A percentile compares a stretch with the other conserved stretches of the same genome.
Conservation (phyloP, 2,888 invertebrate species). For the Crocallis elinguaria region DNA sequence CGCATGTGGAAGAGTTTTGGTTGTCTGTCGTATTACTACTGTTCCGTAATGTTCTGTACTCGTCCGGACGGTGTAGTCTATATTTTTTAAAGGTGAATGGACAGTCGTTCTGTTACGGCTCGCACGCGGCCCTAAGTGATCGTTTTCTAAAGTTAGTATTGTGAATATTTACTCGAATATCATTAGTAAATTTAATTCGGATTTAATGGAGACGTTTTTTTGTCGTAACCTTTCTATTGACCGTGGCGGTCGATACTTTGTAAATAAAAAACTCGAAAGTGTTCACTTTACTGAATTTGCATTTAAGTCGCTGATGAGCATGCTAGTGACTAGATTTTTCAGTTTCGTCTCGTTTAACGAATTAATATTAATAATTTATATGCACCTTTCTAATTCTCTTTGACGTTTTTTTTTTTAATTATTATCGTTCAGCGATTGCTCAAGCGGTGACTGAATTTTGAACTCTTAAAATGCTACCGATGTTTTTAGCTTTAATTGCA, state of each 20-base stretch:
- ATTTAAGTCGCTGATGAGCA: conserved; percentile 81
- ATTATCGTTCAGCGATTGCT: conserved; percentile 71
- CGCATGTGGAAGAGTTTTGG: too few relatives aligned
- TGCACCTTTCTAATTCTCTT: conserved; percentile 33
- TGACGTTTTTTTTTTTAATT: conserved; percentile 44
- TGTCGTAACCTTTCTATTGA: conserved; percentile 57
- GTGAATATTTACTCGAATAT: conserved; percentile 82
- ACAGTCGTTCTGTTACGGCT: conserved; percentile 47
- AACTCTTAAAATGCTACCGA: conserved; percentile 45
- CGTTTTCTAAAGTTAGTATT: conserved; percentile 49
- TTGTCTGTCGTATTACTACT: too few relatives aligned
- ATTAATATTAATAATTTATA: conserved; percentile 32
- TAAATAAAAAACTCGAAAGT: conserved; percentile 75
- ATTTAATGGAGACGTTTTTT: conserved; percentile 62
- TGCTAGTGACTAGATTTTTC: conserved; percentile 59
- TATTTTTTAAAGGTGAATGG: conserved; percentile 53
- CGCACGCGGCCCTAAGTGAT: conserved; percentile 51
- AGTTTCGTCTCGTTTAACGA: conserved; percentile 49
- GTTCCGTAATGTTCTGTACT: too few relatives aligned
- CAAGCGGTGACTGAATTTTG: conserved; percentile 72
- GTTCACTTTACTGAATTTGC: conserved; percentile 81
- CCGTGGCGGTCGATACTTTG: conserved; percentile 63
- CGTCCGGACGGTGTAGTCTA: conserved; percentile 65
- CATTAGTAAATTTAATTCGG: conserved; percentile 71
- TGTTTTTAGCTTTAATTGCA: conserved; percentile 46